Evolutionary conservation across 2,888 invertebrate species (phyloP).

Genomic region (Platycnemis pennipes): DNA sequence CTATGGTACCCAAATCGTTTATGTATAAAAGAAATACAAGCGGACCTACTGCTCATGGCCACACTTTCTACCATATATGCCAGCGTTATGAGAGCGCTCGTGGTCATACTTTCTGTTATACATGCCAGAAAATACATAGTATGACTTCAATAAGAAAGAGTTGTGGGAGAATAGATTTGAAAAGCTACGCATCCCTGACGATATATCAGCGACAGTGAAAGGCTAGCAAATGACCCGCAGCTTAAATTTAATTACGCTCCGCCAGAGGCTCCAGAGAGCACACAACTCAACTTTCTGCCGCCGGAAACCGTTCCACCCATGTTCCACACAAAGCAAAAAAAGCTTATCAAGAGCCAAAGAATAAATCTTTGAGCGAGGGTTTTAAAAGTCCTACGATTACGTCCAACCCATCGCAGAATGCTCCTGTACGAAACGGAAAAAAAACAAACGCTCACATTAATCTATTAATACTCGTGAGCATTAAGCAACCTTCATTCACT

Average conservation of each 20-base stretch:
- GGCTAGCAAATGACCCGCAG: background rate
- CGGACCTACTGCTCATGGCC: no score
- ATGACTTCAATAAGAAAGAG: background rate
- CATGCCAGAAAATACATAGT: background rate
- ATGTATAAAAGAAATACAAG: no score
- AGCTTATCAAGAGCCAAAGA: background rate
- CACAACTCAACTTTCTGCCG: background rate
- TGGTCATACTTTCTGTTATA: background rate
- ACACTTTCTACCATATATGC: no score
- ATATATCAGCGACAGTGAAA: background rate
- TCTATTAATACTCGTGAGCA: no score
- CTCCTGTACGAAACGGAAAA: no score
- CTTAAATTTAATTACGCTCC: background rate
- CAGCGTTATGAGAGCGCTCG: no score
- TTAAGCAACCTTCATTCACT: no score
- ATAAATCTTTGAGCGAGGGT: no score
- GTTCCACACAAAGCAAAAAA: background rate
- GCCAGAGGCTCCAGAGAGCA: background rate
- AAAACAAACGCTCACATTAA: no score
- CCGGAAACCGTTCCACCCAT: background rate
- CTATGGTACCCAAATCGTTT: no score
- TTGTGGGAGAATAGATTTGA: background rate
- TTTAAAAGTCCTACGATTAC: no score
- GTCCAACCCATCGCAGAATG: no score
- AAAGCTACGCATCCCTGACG: background rate